Percentiles rank a stretch among this genome's conserved stretches.
These are phyloP conservation scores for Mobula hypostoma DNA, from an alignment of 2,113 vertebrate genomes.

Conservation along the genomic window DNA sequence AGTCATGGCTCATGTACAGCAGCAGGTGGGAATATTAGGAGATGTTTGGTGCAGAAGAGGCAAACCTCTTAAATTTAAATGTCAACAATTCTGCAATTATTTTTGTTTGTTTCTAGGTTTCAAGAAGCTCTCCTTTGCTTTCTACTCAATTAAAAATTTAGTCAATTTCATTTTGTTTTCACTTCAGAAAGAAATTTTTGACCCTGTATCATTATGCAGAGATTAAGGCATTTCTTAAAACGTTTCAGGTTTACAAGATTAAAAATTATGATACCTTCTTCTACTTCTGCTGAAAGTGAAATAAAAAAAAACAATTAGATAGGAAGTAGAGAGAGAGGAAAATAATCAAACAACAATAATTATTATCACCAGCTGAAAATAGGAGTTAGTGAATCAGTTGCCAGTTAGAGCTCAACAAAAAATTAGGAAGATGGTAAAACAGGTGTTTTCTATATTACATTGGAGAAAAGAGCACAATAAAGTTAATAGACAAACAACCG, in stretches of 20 bases:
- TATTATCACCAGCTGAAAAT: background rate
- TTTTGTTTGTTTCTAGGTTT: background rate
- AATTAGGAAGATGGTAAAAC: background rate
- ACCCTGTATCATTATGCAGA: background rate
- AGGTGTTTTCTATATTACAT: background rate
- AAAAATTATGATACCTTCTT: conserved; percentile 17
- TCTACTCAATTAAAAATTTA: background rate
- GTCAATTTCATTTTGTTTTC: background rate
- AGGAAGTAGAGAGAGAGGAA: background rate
- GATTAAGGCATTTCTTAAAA: too few relatives aligned
- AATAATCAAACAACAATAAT: background rate
- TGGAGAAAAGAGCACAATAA: too few relatives aligned
- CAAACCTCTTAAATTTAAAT: too few relatives aligned
- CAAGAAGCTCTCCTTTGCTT: background rate
- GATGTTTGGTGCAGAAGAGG: too few relatives aligned
- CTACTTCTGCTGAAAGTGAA: background rate
- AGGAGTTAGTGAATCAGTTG: background rate
- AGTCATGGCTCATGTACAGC: too few relatives aligned
- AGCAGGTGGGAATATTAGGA: too few relatives aligned
- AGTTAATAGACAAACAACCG: too few relatives aligned
- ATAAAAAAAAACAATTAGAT: background rate
- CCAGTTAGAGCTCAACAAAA: background rate
- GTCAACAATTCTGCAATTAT: too few relatives aligned
- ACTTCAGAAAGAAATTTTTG: background rate
- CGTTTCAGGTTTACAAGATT: too few relatives aligned